Evolutionary conservation across 2,113 vertebrate genomes (phyloP).

Genomic region (Cyprinodon brontotheroides): DNA sequence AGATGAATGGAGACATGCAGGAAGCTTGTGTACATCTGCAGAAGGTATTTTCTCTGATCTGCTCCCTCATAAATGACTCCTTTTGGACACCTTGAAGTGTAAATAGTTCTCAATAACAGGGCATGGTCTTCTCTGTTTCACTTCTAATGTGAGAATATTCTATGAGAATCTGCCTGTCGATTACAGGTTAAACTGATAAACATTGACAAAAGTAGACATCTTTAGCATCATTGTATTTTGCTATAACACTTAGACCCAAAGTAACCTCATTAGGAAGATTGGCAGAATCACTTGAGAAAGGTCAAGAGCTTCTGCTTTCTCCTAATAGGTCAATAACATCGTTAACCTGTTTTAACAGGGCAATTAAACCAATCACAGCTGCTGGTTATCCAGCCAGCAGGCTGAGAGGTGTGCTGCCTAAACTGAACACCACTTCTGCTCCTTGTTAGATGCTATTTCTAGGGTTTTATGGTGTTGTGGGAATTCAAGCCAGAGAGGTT

Average conservation of each 20-base stretch:
- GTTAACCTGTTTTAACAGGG: conserved; percentile 37
- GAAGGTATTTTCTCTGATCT: no score
- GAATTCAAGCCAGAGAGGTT: no score
- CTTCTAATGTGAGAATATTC: no score
- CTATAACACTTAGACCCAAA: not conserved
- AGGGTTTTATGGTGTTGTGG: not conserved
- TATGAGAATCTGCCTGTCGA: not conserved
- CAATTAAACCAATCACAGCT: conserved; percentile 15
- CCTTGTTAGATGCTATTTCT: not conserved
- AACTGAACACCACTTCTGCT: not conserved
- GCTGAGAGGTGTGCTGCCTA: not conserved
- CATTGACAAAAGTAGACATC: not conserved
- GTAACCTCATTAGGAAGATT: conserved; percentile 12
- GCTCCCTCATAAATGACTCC: no score
- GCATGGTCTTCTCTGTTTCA: no score
- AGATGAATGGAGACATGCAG: no score
- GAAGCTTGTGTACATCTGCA: no score
- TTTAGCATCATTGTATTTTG: not conserved
- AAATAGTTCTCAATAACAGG: no score
- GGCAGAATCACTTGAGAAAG: conserved; percentile 13
- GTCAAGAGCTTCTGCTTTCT: conserved; percentile 8
- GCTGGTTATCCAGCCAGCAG: not conserved
- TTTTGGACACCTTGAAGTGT: no score
- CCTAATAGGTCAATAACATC: conserved; percentile 22
- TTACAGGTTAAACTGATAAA: not conserved